Evolutionary conservation across 2,888 invertebrate species (phyloP), one percentile per base, ranked within the genome.

Genomic region (Anthophora plumipes): DNA sequence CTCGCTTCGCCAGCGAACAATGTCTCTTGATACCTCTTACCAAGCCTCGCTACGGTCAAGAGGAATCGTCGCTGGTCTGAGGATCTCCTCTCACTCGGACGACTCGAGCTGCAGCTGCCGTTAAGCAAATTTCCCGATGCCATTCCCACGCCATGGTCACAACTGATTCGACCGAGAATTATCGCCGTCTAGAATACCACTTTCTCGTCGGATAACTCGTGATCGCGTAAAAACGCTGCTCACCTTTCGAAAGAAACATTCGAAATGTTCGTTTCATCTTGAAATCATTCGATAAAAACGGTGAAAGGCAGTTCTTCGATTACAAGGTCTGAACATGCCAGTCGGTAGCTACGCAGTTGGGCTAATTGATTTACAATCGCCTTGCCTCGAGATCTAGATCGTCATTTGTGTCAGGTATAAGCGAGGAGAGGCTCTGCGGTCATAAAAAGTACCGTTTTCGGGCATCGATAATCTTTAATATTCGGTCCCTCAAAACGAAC

Each of bases 121-220:
- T 81, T 81, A 84, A 84, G 81, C 78, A 84, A 84, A 84, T 84
- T 84, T 81, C 67, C 78, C 84, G n/a, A 57, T 66, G 60, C 31
- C 67, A 66, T 81, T 84, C 84, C 77, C 81, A 84, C 81, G 84
- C 50, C 77, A 37, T 68, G 41, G 57, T 57, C 63, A n/a, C n/a
- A 69, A 63, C 50, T 31, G 71, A 74, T 74, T 67, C 59, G 37
- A 55, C 60, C 41, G 48, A 63, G 55, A 61, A 77, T 54, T 66
- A 79, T 48, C 17, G 52, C 11, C 4, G 31, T 31, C 2, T 31
- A 4, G 1, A 31, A 43, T 12, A 41, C n/a, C 12, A 31, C 39
- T 12, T 64, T 50, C 64, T 37, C 69, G 55, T 8, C n/a, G 11
- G n/a, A n/a, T 8, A 43, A 52, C 43, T 17, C 60, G 31, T 4